Conservation (phyloP, 2,797 vertebrate species). For the Cyclopterus lumpus region DNA sequence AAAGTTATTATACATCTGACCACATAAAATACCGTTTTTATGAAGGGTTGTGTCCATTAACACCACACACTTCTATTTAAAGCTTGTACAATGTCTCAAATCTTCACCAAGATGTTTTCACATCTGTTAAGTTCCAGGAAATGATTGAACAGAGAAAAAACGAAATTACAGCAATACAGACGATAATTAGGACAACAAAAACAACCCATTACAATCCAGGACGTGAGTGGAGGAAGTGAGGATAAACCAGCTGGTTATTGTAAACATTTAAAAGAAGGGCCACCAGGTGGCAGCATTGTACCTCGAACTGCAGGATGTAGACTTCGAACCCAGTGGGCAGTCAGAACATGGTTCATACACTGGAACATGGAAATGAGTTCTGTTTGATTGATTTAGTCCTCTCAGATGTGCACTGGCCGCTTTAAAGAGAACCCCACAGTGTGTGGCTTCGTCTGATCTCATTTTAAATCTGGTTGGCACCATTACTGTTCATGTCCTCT, state of each 20-base stretch:
- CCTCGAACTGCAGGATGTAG: constrained; percentile 20
- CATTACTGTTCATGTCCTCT: constrained; percentile 9
- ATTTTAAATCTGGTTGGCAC: constrained; percentile 4
- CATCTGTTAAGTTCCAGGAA: not conserved
- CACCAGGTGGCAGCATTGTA: constrained; percentile 80
- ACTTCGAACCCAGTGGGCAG: not conserved
- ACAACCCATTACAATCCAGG: not conserved
- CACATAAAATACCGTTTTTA: not conserved
- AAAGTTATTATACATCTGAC: not conserved
- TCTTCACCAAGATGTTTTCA: not conserved
- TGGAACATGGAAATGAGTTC: not conserved
- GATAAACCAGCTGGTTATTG: not conserved
- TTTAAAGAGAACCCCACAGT: not conserved
- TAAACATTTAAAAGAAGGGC: constrained; percentile 14
- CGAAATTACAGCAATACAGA: no score
- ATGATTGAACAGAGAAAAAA: not conserved
- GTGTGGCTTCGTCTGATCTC: not conserved
- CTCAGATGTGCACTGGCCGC: not conserved
- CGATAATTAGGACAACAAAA: not conserved
- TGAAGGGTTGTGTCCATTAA: not conserved
- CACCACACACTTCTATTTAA: constrained; percentile 9
- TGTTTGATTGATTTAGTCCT: constrained; percentile 15
- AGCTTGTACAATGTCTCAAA: not conserved
- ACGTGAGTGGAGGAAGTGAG: not conserved
- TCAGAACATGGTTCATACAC: not conserved